Conservation (phyloP, 2,888 invertebrate genomes). For the Sphecodes monilicornis region DNA sequence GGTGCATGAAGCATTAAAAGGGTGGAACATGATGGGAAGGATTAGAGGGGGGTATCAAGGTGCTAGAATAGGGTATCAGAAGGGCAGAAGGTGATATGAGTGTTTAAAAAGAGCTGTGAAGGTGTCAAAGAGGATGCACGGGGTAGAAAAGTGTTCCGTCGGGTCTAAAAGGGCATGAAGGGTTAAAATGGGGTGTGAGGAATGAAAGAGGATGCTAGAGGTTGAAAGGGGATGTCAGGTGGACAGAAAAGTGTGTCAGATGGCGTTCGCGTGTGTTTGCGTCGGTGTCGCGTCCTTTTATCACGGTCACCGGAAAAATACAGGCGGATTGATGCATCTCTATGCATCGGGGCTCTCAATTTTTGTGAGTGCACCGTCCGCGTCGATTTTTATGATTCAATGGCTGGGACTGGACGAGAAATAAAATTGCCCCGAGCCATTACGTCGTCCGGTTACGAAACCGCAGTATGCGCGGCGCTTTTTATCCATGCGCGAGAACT, state of each 20-base stretch:
- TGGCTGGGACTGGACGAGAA: slow-evolving; percentile 17
- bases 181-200: not conserved
- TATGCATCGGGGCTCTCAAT: slow-evolving; percentile 23
- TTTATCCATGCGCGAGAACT: not conserved
- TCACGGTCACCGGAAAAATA: slow-evolving; percentile 26
- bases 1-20: not conserved
- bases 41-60: too few relatives aligned
- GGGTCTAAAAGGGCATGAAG: too few relatives aligned
- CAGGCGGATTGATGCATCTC: not conserved
- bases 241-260: not conserved
- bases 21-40: not conserved
- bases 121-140: not conserved
- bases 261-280: not conserved
- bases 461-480: slow-evolving; percentile 7
- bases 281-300: slow-evolving; percentile 15
- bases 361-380: slow-evolving; percentile 23
- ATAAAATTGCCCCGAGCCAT: slow-evolving; percentile 19
- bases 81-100: not conserved
- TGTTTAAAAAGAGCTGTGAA: not conserved
- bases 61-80: not conserved
- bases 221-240: not conserved
- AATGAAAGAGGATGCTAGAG: not conserved
- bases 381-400: slow-evolving; percentile 42
- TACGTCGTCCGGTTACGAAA: slow-evolving; percentile 20
- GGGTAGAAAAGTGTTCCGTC: too few relatives aligned